These are phyloP conservation scores for Holotrichia oblita DNA, from an alignment of 1,140 invertebrate species.

Conservation along the genomic window DNA sequence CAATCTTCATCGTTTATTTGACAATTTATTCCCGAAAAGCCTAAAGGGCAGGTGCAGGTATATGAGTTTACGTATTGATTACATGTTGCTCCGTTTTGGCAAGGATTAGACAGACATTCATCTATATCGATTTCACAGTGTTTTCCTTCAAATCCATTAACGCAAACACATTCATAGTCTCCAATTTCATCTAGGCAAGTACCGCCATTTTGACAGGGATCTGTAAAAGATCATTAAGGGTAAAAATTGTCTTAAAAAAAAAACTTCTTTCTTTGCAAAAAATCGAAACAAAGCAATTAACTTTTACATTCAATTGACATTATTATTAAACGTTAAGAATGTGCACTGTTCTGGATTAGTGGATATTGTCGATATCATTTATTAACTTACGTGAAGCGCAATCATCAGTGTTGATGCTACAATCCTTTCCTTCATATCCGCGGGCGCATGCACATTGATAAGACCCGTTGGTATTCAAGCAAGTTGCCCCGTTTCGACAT, in stretches of 20 bases:
- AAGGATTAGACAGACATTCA: conserved; percentile 87
- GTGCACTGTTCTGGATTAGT: too few species aligned
- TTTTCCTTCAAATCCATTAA: conserved; percentile 89
- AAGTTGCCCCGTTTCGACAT: conserved; percentile 89
- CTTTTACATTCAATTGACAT: too few species aligned
- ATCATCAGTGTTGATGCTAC: conserved; percentile 92
- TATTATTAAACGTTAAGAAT: too few species aligned
- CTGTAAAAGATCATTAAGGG: conserved; percentile 60
- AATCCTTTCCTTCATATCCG: conserved; percentile 93
- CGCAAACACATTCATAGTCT: conserved; percentile 89
- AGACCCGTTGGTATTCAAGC: conserved; percentile 85
- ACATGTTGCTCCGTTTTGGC: conserved; percentile 90
- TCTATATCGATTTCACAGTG: conserved; percentile 92
- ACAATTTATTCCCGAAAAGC: conserved; percentile 93
- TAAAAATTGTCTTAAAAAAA: too few species aligned
- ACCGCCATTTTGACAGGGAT: conserved; percentile 93
- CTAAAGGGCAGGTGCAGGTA: conserved; percentile 89
- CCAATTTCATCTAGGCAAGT: conserved; percentile 94
- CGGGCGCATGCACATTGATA: conserved; percentile 88
- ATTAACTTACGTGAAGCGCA: conserved; percentile 87
- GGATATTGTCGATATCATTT: too few species aligned
- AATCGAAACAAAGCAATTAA: too few species aligned
- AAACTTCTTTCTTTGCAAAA: too few species aligned
- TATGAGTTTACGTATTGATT: conserved; percentile 94
- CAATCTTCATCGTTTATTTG: conserved; percentile 96